Evolutionary conservation across 2,888 invertebrate genomes (phyloP).

Genomic region (Xanthia icteritia): DNA sequence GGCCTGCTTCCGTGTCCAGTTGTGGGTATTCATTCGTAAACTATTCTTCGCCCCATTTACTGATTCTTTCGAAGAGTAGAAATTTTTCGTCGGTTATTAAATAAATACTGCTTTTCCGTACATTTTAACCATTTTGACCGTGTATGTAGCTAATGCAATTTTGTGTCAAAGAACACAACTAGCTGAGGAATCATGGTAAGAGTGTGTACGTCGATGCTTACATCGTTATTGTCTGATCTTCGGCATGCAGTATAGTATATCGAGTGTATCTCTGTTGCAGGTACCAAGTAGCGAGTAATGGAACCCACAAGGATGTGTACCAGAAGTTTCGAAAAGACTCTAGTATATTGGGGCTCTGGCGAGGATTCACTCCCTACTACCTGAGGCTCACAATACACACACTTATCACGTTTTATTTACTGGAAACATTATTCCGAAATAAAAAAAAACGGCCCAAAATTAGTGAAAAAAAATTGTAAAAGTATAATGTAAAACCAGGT

Average conservation of each 20-base stretch:
- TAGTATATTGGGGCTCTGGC: constrained; percentile 97
- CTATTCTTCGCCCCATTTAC: not conserved
- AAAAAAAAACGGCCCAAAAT: constrained; percentile 7
- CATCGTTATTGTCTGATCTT: not conserved
- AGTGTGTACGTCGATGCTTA: not conserved
- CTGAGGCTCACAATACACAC: constrained; percentile 98
- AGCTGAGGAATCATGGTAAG: not conserved
- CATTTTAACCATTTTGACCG: not conserved
- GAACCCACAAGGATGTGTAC: constrained; percentile 45
- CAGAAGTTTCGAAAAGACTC: constrained; percentile 89
- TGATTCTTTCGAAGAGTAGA: too few species aligned
- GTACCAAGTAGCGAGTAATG: constrained; percentile 70
- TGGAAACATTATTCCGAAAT: constrained; percentile 93
- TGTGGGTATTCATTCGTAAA: not conserved
- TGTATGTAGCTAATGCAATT: not conserved
- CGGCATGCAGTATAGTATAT: not conserved
- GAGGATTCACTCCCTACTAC: constrained; percentile 98
- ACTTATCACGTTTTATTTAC: constrained; percentile 96
- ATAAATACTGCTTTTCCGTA: not conserved
- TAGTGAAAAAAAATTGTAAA: not conserved
- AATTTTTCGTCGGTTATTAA: not conserved
- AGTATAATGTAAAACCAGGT: constrained; percentile 11
- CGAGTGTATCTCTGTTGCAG: constrained; percentile 61
- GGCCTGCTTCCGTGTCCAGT: not conserved
- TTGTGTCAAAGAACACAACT: not conserved